Evolutionary conservation across 2,113 vertebrate species (phyloP).

Genomic region (Toxotes jaculatrix): DNA sequence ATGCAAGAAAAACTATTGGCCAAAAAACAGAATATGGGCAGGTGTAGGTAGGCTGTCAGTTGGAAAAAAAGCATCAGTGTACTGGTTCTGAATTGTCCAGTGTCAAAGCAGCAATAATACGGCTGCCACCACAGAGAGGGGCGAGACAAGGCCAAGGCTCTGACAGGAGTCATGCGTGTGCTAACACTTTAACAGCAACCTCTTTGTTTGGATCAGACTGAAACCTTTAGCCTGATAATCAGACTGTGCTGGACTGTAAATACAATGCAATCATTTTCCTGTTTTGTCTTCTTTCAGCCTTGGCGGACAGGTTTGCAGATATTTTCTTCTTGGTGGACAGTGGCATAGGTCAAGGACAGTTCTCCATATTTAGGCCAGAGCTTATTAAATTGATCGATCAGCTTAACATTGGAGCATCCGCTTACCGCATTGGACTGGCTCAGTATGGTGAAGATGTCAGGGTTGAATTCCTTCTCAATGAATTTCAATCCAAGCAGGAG

Average conservation of each 20-base stretch:
- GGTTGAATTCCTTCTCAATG: slow-evolving; percentile 82
- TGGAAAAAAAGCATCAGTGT: no score
- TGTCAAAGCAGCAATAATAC: no score
- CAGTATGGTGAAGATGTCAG: slow-evolving; percentile 73
- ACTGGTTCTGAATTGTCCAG: no score
- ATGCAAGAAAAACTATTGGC: background rate
- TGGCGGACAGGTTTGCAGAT: slow-evolving; percentile 77
- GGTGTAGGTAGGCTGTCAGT: no score
- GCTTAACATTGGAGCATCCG: slow-evolving; percentile 71
- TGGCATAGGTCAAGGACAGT: slow-evolving; percentile 48
- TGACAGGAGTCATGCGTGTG: no score
- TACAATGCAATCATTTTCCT: background rate
- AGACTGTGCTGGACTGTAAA: background rate
- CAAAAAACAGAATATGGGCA: background rate
- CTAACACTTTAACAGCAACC: no score
- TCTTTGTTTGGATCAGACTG: background rate
- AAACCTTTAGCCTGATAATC: no score
- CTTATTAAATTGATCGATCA: slow-evolving; percentile 61
- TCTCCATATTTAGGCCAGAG: slow-evolving; percentile 38
- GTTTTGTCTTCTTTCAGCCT: slow-evolving; percentile 65
- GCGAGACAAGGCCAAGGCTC: no score
- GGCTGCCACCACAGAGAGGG: no score
- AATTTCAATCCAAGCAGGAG: slow-evolving; percentile 68
- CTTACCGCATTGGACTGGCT: slow-evolving; percentile 82
- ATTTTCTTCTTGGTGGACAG: slow-evolving; percentile 85